Conservation (phyloP, 1,140 invertebrate genomes). For the Homalodisca vitripennis region DNA sequence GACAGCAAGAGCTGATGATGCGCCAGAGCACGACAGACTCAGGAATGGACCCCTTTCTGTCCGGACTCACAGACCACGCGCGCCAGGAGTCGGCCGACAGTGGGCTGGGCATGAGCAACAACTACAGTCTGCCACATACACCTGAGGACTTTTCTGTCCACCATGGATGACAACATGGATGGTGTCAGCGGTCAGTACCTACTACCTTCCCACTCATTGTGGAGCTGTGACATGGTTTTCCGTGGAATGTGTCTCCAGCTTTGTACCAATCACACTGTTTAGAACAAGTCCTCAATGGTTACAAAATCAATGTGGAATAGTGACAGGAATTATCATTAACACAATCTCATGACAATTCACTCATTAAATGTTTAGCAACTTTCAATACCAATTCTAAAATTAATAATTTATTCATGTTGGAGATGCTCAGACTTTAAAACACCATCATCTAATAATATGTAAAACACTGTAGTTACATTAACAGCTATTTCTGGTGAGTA, state of each 20-base stretch:
- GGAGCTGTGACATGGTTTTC: neutral
- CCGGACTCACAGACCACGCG: slow-evolving; percentile 78
- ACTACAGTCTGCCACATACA: slow-evolving; percentile 86
- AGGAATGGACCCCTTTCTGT: slow-evolving; percentile 76
- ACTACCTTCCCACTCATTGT: neutral
- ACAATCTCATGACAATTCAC: no score
- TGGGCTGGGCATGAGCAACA: slow-evolving; percentile 81
- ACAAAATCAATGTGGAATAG: no score
- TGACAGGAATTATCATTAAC: no score
- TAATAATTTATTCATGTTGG: no score
- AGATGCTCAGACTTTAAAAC: no score
- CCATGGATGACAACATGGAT: slow-evolving; percentile 87
- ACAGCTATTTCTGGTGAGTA: no score
- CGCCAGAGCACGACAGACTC: slow-evolving; percentile 45
- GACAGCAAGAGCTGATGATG: slow-evolving; percentile 69
- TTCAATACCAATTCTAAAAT: no score
- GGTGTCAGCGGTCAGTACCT: slow-evolving; percentile 61
- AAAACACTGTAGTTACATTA: no score
- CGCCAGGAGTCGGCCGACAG: slow-evolving; percentile 92
- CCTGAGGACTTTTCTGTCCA: slow-evolving; percentile 86
- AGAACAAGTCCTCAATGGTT: no score
- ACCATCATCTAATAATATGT: no score
- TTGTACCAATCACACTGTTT: no score
- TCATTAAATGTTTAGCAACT: no score
- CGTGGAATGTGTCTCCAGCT: neutral